Evolutionary conservation across 2,797 vertebrate species (phyloP), one percentile per base, ranked within the genome.

Genomic region (Dicrostonyx torquatus): DNA sequence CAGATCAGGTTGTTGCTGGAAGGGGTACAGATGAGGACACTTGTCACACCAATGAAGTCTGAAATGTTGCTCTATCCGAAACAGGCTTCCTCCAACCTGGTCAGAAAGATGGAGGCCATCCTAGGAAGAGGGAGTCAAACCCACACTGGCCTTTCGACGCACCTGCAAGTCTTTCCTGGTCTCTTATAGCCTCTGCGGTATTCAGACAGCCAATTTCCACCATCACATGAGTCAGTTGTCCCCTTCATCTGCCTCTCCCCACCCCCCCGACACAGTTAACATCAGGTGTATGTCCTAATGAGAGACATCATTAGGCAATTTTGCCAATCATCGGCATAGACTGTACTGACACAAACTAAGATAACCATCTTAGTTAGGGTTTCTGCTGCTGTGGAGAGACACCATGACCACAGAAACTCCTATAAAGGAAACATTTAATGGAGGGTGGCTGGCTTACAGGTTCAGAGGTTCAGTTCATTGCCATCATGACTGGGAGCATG

Each of bases 21-120:
- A 48, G 26, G 26, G 31, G 31, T 43, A 9, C 6, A 15, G 26
- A 26, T 20, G 70, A 12, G 40, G n/a, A 12, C 34, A 15, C n/a
- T 9, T 6, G 0, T 12, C 24, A 48, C 7, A 13, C 34, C 1
- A 3, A 45, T 48, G 5, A 43, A 22, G 29, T 40, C 4, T 34
- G 7, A 66, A 40, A 34, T 43, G 26, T 37, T 4, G 43, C 17
- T 60, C 37, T 26, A n/a, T 50, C 62, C 6, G 1, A 84, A 6
- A 48, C 24, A 18, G 34, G 66, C 84, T 29, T 53, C 34, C 11
- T 62, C 43, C 75, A 45, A 53, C 26, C 88, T 20, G 29, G 37
- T 17, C 24, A 48, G n/a, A 76, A 20, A 55, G 73, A 4, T 11
- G 4, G 62, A 87, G 48, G 1, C 43, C 12, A 4, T 13, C 3